A percentile compares a stretch with the other conserved stretches of the same genome.
Conservation (phyloP, 2,797 vertebrate genomes). For the Oreortyx pictus region DNA sequence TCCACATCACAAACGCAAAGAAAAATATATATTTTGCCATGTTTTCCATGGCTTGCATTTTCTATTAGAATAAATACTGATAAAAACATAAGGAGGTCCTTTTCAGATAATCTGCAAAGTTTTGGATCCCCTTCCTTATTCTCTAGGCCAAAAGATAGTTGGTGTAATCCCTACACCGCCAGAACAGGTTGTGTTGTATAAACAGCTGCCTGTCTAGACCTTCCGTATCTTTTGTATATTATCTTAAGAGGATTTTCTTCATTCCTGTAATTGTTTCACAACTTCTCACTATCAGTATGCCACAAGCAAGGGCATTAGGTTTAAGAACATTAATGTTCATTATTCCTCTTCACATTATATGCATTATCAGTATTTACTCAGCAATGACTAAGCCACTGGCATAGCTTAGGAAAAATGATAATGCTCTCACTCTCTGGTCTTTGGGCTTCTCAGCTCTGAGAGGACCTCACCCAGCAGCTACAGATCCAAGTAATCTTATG, state of each 20-base stretch:
- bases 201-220: neutral
- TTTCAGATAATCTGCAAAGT: neutral
- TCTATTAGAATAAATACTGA: neutral
- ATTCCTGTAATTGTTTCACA: neutral
- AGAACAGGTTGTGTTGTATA: neutral
- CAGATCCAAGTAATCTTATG: neutral
- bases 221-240: neutral
- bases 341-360: neutral
- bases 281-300: neutral
- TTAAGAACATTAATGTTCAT: neutral
- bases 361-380: neutral
- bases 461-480: neutral
- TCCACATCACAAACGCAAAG: neutral
- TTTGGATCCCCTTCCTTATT: conserved; percentile 3
- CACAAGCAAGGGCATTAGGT: conserved; percentile 8
- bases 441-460: neutral
- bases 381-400: neutral
- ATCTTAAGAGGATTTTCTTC: neutral
- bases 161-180: neutral
- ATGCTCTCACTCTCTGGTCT: neutral
- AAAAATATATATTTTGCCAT: neutral
- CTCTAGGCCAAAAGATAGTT: neutral
- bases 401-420: neutral
- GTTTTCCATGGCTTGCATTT: conserved; percentile 5
- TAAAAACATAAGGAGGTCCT: neutral